These are phyloP conservation scores for Spicauda simplicius DNA, from an alignment of 2,888 invertebrate species.

Conservation along the genomic window DNA sequence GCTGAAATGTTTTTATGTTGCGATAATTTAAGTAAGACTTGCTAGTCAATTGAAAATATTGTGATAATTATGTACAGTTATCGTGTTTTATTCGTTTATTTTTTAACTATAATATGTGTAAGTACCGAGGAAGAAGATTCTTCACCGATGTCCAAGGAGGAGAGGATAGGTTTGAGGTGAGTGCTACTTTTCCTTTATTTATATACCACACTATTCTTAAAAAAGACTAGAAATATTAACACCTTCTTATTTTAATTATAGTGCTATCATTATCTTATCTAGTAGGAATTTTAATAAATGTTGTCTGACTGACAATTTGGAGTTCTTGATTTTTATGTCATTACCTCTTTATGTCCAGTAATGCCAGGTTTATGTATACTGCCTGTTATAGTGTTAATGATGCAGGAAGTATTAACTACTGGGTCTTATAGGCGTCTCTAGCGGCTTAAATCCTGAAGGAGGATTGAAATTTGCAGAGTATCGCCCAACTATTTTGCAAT, in stretches of 20 bases:
- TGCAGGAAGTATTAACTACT: no score
- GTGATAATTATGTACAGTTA: constrained; percentile 68
- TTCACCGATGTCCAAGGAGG: constrained; percentile 86
- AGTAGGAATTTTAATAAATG: neutral
- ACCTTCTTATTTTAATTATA: neutral
- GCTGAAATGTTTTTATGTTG: constrained; percentile 28
- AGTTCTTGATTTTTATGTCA: no score
- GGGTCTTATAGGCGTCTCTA: no score
- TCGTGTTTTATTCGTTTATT: constrained; percentile 70
- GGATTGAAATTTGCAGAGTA: no score
- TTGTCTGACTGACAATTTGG: neutral
- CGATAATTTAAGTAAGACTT: constrained; percentile 35
- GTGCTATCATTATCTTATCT: neutral
- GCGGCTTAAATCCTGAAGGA: no score
- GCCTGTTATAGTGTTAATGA: no score
- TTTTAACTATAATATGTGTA: constrained; percentile 73
- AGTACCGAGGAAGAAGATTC: constrained; percentile 68
- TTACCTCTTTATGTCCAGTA: no score
- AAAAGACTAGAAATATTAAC: neutral
- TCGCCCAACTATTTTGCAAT: no score
- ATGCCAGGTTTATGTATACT: no score
- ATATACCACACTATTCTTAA: neutral
- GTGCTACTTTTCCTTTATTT: neutral
- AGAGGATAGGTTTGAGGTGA: constrained; percentile 85
- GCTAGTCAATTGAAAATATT: constrained; percentile 61